These are phyloP conservation scores for Pachyseris speciosa DNA, from an alignment of 64 coral and sea anemone genomes.

Conservation along the genomic window DNA sequence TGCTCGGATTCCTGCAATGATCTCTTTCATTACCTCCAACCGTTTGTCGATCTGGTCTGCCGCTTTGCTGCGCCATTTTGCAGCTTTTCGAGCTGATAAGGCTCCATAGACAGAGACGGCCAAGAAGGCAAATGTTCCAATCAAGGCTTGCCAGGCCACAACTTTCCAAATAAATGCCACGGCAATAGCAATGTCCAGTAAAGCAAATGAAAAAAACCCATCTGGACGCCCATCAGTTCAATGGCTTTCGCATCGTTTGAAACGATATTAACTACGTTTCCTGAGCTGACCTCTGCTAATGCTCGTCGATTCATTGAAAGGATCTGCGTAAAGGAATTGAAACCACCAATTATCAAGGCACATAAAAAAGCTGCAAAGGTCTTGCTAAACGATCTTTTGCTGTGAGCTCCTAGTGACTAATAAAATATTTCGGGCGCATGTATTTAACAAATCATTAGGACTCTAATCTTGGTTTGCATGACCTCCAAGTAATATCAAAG, in stretches of 20 bases:
- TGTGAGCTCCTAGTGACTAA: too few relatives aligned
- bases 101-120: conserved; percentile 14
- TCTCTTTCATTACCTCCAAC: too few relatives aligned
- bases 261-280: conserved; percentile 34
- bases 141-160: conserved; percentile 39
- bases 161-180: conserved; percentile 25
- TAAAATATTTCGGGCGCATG: too few relatives aligned
- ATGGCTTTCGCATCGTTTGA: conserved; percentile 40
- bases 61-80: not conserved
- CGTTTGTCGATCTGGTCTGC: conserved; percentile 9
- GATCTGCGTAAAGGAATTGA: not conserved
- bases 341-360: too few relatives aligned
- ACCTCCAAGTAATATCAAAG: too few relatives aligned
- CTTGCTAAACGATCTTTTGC: too few relatives aligned
- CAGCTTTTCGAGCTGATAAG: not conserved
- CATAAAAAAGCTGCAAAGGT: too few relatives aligned
- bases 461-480: too few relatives aligned
- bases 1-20: too few relatives aligned
- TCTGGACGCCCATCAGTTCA: not conserved
- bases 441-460: too few relatives aligned
- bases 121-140: conserved; percentile 7
- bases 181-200: not conserved
- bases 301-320: not conserved
- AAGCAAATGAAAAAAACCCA: not conserved
- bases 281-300: conserved; percentile 2